Evolutionary conservation across 2,113 vertebrate genomes (phyloP).

Genomic region (Trachemys scripta): DNA sequence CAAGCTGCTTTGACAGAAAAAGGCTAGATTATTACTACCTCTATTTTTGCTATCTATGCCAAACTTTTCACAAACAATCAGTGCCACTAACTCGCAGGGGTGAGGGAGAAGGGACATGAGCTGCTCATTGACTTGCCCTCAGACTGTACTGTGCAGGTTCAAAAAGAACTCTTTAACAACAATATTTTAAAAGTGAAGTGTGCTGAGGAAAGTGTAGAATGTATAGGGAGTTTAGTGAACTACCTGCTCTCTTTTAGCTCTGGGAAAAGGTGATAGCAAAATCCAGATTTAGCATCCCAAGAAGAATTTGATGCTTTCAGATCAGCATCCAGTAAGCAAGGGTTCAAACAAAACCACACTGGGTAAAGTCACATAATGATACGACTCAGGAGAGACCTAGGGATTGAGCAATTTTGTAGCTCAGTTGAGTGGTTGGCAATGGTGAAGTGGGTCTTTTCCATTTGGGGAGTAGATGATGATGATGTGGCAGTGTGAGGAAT

Average conservation of each 20-base stretch:
- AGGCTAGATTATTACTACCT: constrained; percentile 59
- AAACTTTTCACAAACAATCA: constrained; percentile 62
- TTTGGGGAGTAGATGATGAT: not conserved
- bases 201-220: constrained; percentile 15
- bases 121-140: constrained; percentile 45
- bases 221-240: not conserved
- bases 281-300: not conserved
- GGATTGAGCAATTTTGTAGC: not conserved
- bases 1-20: constrained; percentile 63
- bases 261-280: not conserved
- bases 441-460: not conserved
- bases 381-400: not conserved
- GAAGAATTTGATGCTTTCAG: not conserved
- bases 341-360: not conserved
- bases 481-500: not conserved
- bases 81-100: constrained; percentile 36
- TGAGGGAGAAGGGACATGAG: not conserved
- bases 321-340: not conserved
- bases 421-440: not conserved
- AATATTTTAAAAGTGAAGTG: constrained; percentile 45
- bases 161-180: constrained; percentile 18
- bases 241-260: not conserved
- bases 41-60: constrained; percentile 46
- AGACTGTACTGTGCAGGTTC: not conserved
- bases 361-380: not conserved